Evolutionary conservation across 2,888 invertebrate species (phyloP).

Genomic region (Eristalis pertinax): DNA sequence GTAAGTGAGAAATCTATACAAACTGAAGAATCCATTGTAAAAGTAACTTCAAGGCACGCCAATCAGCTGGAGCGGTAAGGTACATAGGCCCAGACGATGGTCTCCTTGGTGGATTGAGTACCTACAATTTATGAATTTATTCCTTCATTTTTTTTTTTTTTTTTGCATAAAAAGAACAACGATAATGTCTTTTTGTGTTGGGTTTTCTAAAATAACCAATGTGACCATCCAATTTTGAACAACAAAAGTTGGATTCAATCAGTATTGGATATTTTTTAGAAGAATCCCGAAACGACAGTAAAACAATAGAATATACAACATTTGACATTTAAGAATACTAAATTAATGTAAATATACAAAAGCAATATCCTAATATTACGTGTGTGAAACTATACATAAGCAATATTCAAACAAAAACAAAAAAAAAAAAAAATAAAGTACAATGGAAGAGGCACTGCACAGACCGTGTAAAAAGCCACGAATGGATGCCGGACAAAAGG

Average conservation of each 20-base stretch:
- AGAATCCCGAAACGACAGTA: conserved; percentile 75
- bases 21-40: conserved; percentile 79
- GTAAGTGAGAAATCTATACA: conserved; percentile 74
- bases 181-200: conserved; percentile 57
- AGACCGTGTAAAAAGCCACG: conserved; percentile 65
- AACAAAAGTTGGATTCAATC: conserved; percentile 81
- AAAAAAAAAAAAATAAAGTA: neutral
- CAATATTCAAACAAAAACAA: neutral
- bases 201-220: conserved; percentile 81
- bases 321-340: conserved; percentile 27
- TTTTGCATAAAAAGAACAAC: neutral
- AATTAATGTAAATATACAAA: conserved; percentile 5
- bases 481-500: conserved; percentile 65
- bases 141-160: neutral
- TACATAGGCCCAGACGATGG: neutral
- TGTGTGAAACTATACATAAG: conserved; percentile 28
- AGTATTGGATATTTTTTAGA: conserved; percentile 82
- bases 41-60: conserved; percentile 75
- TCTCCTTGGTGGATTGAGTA: neutral
- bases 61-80: neutral
- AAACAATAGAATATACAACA: conserved; percentile 26
- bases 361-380: neutral
- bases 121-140: neutral
- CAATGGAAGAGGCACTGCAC: conserved; percentile 51
- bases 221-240: conserved; percentile 81